Evolutionary conservation across 2,888 invertebrate species (phyloP).

Genomic region (Drosophila atripex): DNA sequence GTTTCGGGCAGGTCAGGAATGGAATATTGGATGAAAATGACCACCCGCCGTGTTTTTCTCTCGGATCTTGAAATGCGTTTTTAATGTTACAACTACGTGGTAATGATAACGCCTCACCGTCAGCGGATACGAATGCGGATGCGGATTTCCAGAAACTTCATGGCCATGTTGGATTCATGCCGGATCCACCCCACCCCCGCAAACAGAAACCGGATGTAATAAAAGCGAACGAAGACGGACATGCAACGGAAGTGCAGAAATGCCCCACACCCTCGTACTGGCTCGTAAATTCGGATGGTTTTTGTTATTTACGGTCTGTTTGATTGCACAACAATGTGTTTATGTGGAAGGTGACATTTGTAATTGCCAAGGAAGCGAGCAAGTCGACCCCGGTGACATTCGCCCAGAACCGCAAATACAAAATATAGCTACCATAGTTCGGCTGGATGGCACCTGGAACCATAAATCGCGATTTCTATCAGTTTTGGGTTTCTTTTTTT

Average conservation of each 20-base stretch:
- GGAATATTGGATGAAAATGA: slow-evolving; percentile 5
- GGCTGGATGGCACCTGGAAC: slow-evolving; percentile 12
- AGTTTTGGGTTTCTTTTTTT: background rate
- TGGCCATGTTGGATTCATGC: slow-evolving; percentile 21
- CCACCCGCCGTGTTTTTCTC: background rate
- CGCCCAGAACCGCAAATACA: slow-evolving; percentile 19
- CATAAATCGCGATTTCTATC: slow-evolving; percentile 44
- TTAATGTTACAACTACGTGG: slow-evolving; percentile 39
- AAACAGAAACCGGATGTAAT: slow-evolving; percentile 40
- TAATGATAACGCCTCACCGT: slow-evolving; percentile 36
- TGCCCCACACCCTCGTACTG: slow-evolving; percentile 15
- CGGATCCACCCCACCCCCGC: background rate
- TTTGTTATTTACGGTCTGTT: slow-evolving; percentile 58
- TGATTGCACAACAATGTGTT: slow-evolving; percentile 68
- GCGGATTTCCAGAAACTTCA: slow-evolving; percentile 12
- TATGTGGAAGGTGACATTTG: slow-evolving; percentile 55
- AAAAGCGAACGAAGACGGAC: slow-evolving; percentile 51
- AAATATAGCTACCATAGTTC: slow-evolving; percentile 1
- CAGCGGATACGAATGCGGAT: slow-evolving; percentile 11
- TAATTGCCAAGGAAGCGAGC: slow-evolving; percentile 48
- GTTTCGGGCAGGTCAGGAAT: slow-evolving; percentile 20
- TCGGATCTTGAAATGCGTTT: slow-evolving; percentile 36
- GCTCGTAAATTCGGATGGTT: slow-evolving; percentile 44
- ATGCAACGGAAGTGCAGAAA: slow-evolving; percentile 71
- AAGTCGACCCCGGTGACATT: slow-evolving; percentile 30